Evolutionary conservation across 2,797 vertebrate genomes (phyloP).

Genomic region (Mus spretus): DNA sequence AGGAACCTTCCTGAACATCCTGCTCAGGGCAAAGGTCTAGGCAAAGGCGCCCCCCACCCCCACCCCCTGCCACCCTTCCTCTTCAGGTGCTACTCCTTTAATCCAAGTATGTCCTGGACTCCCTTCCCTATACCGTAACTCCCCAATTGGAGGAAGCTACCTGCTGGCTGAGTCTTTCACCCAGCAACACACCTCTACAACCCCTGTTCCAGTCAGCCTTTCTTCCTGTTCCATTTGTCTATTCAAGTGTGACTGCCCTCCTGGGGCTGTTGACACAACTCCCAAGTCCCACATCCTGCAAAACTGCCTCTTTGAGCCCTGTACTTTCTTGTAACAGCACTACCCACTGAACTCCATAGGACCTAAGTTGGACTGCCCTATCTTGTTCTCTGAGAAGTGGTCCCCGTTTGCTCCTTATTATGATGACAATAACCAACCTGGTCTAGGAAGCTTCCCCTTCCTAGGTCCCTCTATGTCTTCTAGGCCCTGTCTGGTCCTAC

Average conservation of each 20-base stretch:
- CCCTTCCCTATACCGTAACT: rapidly evolving
- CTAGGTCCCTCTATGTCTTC: not conserved
- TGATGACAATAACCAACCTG: no score
- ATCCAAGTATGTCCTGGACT: not conserved
- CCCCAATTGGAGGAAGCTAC: not conserved
- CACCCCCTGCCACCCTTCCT: rapidly evolving
- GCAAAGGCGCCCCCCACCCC: not conserved
- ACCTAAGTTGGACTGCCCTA: not conserved
- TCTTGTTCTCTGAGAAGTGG: not conserved
- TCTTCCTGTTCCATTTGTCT: not conserved
- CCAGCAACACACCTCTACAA: rapidly evolving
- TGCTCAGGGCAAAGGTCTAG: not conserved
- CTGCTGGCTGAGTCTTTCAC: rapidly evolving
- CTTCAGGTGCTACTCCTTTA: no score
- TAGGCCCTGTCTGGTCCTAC: not conserved
- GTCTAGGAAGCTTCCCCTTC: not conserved
- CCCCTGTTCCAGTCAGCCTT: not conserved
- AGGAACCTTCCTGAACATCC: no score
- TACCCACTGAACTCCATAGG: not conserved
- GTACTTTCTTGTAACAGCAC: not conserved
- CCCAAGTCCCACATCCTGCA: not conserved
- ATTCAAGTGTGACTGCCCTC: not conserved
- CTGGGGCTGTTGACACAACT: not conserved
- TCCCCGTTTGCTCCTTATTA: not conserved
- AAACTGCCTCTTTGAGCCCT: not conserved